Conservation (phyloP, 2,888 invertebrate genomes). For the Oegoconia quadripuncta region DNA sequence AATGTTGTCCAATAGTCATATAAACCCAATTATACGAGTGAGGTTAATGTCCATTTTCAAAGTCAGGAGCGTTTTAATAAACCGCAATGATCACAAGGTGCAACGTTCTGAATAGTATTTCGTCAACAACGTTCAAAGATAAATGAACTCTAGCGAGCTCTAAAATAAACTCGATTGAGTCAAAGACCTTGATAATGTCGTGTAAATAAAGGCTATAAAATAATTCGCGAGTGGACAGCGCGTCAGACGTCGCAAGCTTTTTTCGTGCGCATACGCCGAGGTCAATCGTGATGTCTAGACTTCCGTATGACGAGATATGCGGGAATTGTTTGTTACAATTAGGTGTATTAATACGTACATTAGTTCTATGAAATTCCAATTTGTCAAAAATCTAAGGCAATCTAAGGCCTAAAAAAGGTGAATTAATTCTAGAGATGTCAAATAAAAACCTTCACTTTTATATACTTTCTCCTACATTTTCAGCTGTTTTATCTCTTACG, state of each 20-base stretch:
- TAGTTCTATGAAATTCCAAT: no score
- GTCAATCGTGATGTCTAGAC: constrained; percentile 24
- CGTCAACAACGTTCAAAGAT: constrained; percentile 40
- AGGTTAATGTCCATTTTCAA: no score
- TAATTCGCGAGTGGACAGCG: constrained; percentile 45
- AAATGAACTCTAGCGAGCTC: constrained; percentile 50
- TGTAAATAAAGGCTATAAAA: constrained; percentile 52
- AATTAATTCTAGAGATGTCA: no score
- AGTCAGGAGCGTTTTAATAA: no score
- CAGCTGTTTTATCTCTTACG: no score
- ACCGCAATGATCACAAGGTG: constrained; percentile 17
- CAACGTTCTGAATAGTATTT: constrained; percentile 19
- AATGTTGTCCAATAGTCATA: no score
- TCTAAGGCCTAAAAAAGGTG: no score
- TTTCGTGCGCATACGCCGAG: constrained; percentile 21
- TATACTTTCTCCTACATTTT: no score
- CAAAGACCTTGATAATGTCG: constrained; percentile 71
- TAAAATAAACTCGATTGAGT: constrained; percentile 59
- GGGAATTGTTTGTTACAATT: constrained; percentile 8
- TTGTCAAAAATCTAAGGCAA: no score
- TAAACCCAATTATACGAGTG: no score
- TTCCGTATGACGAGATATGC: constrained; percentile 24
- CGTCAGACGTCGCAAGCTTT: constrained; percentile 21
- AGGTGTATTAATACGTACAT: background rate
- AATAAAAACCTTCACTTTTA: no score